Conservation (phyloP, 2,888 invertebrate species). For the Diploptera punctata region DNA sequence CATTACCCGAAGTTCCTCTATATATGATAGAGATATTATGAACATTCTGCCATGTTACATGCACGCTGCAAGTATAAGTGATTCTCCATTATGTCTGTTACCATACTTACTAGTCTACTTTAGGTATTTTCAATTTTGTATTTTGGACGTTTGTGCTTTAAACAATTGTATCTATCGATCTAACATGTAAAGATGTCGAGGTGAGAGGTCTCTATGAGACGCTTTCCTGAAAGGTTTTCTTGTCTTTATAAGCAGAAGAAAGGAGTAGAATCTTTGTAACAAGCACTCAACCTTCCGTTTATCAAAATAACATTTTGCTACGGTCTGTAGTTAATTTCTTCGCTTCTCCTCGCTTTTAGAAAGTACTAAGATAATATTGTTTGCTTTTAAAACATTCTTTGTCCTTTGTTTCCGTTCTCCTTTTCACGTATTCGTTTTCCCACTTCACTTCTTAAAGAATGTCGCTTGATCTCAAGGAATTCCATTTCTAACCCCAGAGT, state of each 20-base stretch:
- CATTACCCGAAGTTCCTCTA: no score
- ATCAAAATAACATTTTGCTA: conserved; percentile 34
- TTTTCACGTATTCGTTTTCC: conserved; percentile 34
- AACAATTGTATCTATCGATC: no score
- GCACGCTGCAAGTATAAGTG: no score
- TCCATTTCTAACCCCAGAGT: conserved; percentile 35
- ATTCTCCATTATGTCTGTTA: no score
- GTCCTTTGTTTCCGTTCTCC: conserved; percentile 30
- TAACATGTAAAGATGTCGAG: no score
- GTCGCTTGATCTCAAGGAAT: conserved; percentile 33
- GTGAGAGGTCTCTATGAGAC: no score
- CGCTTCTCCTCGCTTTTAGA: conserved; percentile 28
- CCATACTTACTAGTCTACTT: no score
- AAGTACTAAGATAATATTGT: conserved; percentile 38
- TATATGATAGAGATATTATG: no score
- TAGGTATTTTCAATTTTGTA: no score
- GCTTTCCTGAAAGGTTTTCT: neutral
- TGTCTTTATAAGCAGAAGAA: conserved; percentile 1
- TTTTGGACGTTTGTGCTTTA: no score
- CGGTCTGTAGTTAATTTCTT: conserved; percentile 26
- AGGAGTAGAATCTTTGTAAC: no score
- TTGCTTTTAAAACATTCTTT: conserved; percentile 41
- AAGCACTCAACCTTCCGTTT: conserved; percentile 25
- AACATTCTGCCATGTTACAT: no score
- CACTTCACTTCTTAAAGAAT: conserved; percentile 34